These are phyloP conservation scores for Aythya baeri DNA, from an alignment of 2,113 vertebrate genomes.

Conservation along the genomic window DNA sequence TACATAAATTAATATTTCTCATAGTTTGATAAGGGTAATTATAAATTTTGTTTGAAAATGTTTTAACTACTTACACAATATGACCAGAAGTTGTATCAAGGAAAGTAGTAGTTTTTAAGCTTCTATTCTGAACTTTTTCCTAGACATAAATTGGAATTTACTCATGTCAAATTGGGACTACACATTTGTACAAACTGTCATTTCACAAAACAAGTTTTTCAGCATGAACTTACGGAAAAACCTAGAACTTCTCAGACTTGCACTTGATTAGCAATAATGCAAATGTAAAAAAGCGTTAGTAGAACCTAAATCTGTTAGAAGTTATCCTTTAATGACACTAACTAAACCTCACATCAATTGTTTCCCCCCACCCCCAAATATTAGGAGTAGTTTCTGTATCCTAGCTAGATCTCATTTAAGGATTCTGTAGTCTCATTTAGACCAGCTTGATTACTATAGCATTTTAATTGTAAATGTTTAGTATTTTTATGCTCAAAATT, in stretches of 20 bases:
- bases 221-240: neutral
- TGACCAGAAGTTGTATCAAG: slow-evolving; percentile 54
- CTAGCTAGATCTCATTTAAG: neutral
- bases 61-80: slow-evolving; percentile 66
- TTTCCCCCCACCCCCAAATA: too few relatives aligned
- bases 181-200: neutral
- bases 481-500: neutral
- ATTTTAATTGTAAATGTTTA: neutral
- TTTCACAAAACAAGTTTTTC: neutral
- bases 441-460: neutral
- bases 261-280: neutral
- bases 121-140: slow-evolving; percentile 66
- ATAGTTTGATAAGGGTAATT: neutral
- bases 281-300: neutral
- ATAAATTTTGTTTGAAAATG: neutral
- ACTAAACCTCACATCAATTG: neutral
- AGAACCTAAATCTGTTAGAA: neutral
- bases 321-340: neutral
- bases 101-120: slow-evolving; percentile 55
- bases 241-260: neutral
- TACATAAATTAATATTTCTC: neutral
- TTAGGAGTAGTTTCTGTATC: neutral
- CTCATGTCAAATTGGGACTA: neutral
- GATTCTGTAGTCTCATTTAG: neutral
- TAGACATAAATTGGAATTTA: slow-evolving; percentile 35